phyloP scores from a whole-genome alignment of 2,113 vertebrate species.

The Turnix velox region DNA sequence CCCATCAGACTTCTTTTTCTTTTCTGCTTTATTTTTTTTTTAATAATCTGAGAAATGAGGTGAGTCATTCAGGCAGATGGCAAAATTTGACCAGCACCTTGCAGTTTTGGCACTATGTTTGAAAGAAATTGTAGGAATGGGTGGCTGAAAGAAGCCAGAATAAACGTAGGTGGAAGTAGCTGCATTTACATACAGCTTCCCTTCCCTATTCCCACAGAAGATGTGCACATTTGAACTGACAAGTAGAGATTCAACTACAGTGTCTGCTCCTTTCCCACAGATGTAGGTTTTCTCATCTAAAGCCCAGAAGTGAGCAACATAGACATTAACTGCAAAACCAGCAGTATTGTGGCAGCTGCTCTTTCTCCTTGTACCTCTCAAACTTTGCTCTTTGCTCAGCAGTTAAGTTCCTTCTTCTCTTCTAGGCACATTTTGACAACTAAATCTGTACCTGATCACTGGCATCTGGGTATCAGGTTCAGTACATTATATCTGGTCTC shows the following conservation, averaged over 20 bases:
- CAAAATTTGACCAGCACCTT: constrained; percentile 19
- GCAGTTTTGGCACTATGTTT: neutral
- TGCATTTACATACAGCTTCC: neutral
- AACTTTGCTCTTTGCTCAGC: neutral
- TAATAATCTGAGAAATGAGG: neutral
- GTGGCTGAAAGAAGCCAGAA: neutral
- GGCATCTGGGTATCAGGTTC: neutral
- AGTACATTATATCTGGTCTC: neutral
- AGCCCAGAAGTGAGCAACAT: neutral
- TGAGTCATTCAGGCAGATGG: neutral
- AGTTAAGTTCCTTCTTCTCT: neutral
- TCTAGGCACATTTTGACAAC: neutral
- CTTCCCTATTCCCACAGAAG: neutral
- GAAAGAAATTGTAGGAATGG: neutral
- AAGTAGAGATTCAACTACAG: neutral
- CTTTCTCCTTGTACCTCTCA: neutral
- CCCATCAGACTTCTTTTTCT: neutral
- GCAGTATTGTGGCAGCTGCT: neutral
- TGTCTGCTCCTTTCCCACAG: neutral
- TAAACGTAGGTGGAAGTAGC: neutral
- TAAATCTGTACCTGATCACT: neutral
- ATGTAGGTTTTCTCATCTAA: neutral
- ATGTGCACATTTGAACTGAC: accelerated
- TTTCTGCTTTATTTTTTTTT: neutral
- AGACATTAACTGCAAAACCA: neutral